A percentile compares a stretch with the other conserved stretches of the same genome.
Evolutionary conservation across 2,797 vertebrate genomes (phyloP).

Genomic region (Melanitta fusca): DNA sequence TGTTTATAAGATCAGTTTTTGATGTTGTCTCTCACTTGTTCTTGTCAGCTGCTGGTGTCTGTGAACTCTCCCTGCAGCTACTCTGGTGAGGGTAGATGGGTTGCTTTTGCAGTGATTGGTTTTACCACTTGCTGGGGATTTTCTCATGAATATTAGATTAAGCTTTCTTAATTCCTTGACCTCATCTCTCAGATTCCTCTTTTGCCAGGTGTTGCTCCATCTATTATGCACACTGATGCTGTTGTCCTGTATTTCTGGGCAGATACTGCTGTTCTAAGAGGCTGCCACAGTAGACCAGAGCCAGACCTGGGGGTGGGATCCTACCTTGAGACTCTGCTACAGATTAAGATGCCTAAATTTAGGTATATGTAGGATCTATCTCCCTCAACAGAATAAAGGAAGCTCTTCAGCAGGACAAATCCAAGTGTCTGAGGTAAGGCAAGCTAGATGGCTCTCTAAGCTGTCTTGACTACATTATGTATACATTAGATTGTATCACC

Average conservation of each 20-base stretch:
- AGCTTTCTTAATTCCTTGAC: background rate
- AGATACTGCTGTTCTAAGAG: background rate
- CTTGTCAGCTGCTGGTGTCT: background rate
- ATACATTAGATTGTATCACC: background rate
- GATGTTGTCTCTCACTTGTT: accelerated
- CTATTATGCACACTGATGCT: background rate
- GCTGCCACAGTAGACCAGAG: accelerated
- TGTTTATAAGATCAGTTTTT: background rate
- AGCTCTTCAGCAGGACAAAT: background rate
- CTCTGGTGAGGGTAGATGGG: background rate
- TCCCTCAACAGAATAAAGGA: background rate
- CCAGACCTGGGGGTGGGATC: background rate
- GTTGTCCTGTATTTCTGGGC: accelerated
- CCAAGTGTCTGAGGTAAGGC: background rate
- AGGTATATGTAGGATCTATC: too few relatives aligned
- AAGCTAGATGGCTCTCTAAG: background rate
- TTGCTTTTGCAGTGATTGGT: background rate
- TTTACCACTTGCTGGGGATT: background rate
- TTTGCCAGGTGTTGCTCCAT: background rate
- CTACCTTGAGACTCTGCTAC: background rate
- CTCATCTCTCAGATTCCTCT: background rate
- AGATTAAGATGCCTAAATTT: background rate
- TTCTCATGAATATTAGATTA: background rate
- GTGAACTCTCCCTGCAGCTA: background rate
- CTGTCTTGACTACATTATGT: background rate